Conservation (phyloP, 1,140 invertebrate genomes). For the Periplaneta americana region DNA sequence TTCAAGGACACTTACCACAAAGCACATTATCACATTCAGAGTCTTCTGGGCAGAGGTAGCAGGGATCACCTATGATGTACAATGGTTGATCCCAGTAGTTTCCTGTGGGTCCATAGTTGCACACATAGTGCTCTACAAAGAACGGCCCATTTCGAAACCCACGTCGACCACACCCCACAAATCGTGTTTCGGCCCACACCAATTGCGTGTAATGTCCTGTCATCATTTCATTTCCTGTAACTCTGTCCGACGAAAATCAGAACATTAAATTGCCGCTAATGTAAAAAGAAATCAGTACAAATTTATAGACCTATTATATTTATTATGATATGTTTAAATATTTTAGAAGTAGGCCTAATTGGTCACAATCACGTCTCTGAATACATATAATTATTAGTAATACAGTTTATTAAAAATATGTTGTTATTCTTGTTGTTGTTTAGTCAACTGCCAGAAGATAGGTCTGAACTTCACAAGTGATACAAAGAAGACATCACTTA, state of each 20-base stretch:
- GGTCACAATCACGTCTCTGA: not conserved
- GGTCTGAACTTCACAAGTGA: no score
- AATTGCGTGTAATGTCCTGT: conserved; percentile 37
- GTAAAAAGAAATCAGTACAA: no score
- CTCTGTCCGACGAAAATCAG: not conserved
- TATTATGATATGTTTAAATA: no score
- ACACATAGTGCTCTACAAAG: conserved; percentile 19
- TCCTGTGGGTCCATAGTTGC: conserved; percentile 36
- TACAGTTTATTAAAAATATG: not conserved
- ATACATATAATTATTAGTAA: not conserved
- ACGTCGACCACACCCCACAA: conserved; percentile 32
- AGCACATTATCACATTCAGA: conserved; percentile 13
- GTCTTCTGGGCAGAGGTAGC: conserved; percentile 31
- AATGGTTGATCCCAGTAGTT: conserved; percentile 31
- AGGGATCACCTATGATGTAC: conserved; percentile 31
- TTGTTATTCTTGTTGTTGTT: no score
- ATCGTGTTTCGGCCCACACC: conserved; percentile 31
- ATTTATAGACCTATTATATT: no score
- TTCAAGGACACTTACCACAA: not conserved
- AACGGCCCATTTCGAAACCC: not conserved
- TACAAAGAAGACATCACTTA: no score
- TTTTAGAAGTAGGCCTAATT: no score
- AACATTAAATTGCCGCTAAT: not conserved
- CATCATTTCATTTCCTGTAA: not conserved
- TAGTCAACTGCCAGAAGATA: no score